These are phyloP conservation scores for Encarsia formosa DNA, from an alignment of 2,888 invertebrate genomes.

Conservation along the genomic window DNA sequence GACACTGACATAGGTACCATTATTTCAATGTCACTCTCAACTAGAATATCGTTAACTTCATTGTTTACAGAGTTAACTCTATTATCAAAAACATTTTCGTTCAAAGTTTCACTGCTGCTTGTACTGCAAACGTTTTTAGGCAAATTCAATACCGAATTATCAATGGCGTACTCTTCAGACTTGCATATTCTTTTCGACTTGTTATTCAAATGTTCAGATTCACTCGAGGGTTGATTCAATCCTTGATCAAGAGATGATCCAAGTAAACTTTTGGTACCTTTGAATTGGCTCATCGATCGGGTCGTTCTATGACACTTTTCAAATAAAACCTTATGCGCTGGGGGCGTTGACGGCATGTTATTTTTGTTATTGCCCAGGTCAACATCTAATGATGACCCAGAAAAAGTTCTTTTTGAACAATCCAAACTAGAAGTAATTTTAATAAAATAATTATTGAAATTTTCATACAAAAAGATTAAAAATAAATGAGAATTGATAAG, in stretches of 20 bases:
- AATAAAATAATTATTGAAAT: neutral
- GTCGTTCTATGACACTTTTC: constrained; percentile 43
- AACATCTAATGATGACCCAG: constrained; percentile 48
- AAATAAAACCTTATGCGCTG: constrained; percentile 43
- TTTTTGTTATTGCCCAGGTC: constrained; percentile 41
- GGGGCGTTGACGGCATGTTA: constrained; percentile 39
- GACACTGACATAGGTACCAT: constrained; percentile 45
- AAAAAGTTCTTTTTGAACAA: constrained; percentile 48
- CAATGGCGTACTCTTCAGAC: constrained; percentile 48
- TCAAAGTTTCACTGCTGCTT: constrained; percentile 43
- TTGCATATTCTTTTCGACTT: constrained; percentile 47
- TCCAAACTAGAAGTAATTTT: constrained; percentile 41
- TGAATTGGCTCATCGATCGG: constrained; percentile 42
- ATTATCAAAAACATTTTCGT: constrained; percentile 34
- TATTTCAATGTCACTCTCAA: constrained; percentile 45
- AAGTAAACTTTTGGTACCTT: constrained; percentile 40
- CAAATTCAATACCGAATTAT: constrained; percentile 39
- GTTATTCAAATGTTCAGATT: constrained; percentile 35
- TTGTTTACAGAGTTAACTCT: constrained; percentile 8
- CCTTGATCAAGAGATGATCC: constrained; percentile 49
- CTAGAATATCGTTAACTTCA: constrained; percentile 19
- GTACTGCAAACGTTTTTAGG: constrained; percentile 36
- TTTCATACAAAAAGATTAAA: neutral
- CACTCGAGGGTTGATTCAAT: constrained; percentile 40
- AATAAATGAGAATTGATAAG: neutral